Evolutionary conservation across 2,888 invertebrate species (phyloP), one percentile per base, ranked within the genome.

Genomic region (Notodonta dromedarius): DNA sequence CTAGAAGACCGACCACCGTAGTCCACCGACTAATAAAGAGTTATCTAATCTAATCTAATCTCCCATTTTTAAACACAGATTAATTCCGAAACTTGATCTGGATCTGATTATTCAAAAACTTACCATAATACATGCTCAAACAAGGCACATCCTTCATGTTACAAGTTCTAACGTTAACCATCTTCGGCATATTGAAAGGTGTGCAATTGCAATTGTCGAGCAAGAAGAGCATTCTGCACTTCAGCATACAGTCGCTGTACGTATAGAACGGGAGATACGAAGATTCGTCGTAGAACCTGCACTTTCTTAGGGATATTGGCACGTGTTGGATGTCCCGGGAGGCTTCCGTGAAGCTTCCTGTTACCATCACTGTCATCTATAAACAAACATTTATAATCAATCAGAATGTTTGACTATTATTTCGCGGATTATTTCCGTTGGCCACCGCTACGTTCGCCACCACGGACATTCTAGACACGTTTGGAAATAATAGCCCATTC

Each of bases 241-340:
- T 93, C 60, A 95, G 84, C 74, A 95, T 87, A 75, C 95, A 95
- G 72, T 95, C 94, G 71, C 95, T 95, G 76, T 94, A 91, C 0
- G 94, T 94, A 77, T 95, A 95, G 70, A 91, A 92, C 1, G 80
- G 82, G 8, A 92, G 77, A 56, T 89, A 88, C 0, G 84, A 66
- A 0, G 90, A 89, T 74, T 96, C 96, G 61, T 94, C 90, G 58
- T 91, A 82, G 71, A 96, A 95, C 59, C 94, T 88, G 69, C 96
- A 96, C 44, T 94, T 89, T 5, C 96, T 89, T 2, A 88, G 71
- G 5, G 82, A 78, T 14, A 89, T 80, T 0, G 89, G 78, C 3
- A 94, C 85, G 62, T 92, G 90, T 61, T 92, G 87, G 59, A 94
- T 93, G 64, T 92, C 93, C 12, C 90, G 81, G 0, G 92, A 91